Evolutionary conservation across 2,888 invertebrate genomes (phyloP), one percentile per base, ranked within the genome.

Genomic region (Eupithecia centaureata): DNA sequence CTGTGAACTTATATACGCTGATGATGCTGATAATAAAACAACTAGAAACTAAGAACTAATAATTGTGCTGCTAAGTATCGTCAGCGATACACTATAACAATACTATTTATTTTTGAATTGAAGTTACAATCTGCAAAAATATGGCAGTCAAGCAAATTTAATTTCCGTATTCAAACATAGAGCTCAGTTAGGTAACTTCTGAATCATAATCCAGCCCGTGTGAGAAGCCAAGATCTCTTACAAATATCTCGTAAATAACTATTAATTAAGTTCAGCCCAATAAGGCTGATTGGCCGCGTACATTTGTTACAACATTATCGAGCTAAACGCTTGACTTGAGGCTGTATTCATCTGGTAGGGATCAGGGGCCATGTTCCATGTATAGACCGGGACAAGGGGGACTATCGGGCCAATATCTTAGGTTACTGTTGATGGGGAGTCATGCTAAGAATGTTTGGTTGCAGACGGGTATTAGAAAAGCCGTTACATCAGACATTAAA

Each of bases 291-390:
- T 57, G 5, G 18, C 12, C n/a, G 30, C 32, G 32, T 57, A 57
- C 54, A 52, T 66, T 69, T 58, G 64, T 70, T 62, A 70, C 73
- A 77, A 77, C 73, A 78, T 80, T 80, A 82, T 81, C 76, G 79
- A 77, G 77, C 75, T 81, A 83, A 22, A 22, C 12, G 47, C 52
- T 85, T 83, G 78, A 80, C 76, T 80, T 58, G 81, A 77, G 81
- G 82, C 81, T 82, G 84, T 86, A 86, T 86, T 78, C 81, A 85
- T 85, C 84, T 81, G 76, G 59, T 61, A 73, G 77, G 76, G 84
- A 83, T 80, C 85, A 84, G 83, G 86, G 85, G 86, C 81, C 86
- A 87, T 84, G 81, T 78, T 71, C 73, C 72, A 67, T 76, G 77
- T 78, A 76, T 47, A 80, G 74, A 71, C 74, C 73, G 73, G 73